Evolutionary conservation across 2,888 invertebrate species (phyloP), one percentile per base, ranked within the genome.

Genomic region (Heliconius cydno): DNA sequence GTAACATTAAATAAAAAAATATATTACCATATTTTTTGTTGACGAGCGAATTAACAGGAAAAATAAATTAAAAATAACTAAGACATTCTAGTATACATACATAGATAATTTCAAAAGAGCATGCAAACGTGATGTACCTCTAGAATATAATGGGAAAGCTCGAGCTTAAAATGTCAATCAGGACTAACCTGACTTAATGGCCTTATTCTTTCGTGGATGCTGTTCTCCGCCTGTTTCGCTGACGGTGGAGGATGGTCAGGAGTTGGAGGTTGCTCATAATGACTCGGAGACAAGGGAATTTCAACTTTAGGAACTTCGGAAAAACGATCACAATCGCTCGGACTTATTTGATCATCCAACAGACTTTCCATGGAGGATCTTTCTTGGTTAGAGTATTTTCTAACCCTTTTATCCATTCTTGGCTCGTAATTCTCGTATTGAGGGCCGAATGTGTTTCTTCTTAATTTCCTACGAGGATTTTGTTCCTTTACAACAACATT

Each of bases 171-270:
- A 81, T 79, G 46, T 80, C 78, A 84, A 79, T 91, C 88, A 85
- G 92, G 93, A 96, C 97, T 97, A 95, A 98, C 98, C 97, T 98
- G 98, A 94, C 98, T 98, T 80, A 98, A 92, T 30, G 98, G 98
- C 87, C 98, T 96, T 87, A 99, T 98, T 92, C 98, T 96, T 89
- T 98, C 98, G 89, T 98, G 97, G 86, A 99, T 99, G 87, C 97
- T 97, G 91, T 96, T 97, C 92, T 98, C 98, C 0, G 99, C 98
- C 85, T 98, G 98, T 86, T 96, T 96, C 6, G 98, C 98, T 15
- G 98, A 97, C 0, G 99, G 99, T 2, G 99, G 98, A 6, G 98
- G 98, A 93, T 98, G 98, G 86, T 98, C 98, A 0, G 98, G 98
- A 19, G 98, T 99, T 15, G 98, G 98, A 19, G 98, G 98, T 92